Base-by-base conservation (phyloP, 1,140 invertebrate genomes). In the Mycetomoellerius zeteki region DNA sequence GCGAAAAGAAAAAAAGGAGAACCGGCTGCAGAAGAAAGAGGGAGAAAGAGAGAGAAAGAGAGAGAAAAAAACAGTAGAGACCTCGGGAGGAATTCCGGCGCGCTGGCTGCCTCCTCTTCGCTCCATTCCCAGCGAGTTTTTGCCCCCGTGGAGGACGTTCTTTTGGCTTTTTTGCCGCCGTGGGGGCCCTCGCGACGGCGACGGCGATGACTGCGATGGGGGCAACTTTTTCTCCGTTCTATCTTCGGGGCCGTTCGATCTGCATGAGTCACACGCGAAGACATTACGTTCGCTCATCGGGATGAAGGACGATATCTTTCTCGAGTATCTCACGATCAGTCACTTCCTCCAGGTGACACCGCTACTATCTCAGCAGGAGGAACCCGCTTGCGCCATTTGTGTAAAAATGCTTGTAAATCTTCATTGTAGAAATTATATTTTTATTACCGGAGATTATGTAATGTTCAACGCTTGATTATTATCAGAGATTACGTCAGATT, bases 111-210 rank as follows among this genome's bases (percentile, higher is more conserved):
- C 56, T 80, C 77, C 77, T 85, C 82, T 78, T 56, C 10, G 64
- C 78, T 90, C 88, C 90, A 86, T 87, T 71, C 64, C 24, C 72
- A 52, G 58, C 65, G 77, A 77, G 56, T 77, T 87, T 88, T 90
- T 90, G 56, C 58, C 21, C 30, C 19, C 47, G 69, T 58, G 56
- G 80, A 84, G 69, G 69, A 84, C 80, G 67, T 72, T 90, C 85
- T 73, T 47, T 43, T 60, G 47, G 3, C 47, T 90, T 90, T 90
- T 90, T 90, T 88, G 85, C 89, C 84, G 21, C 67, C 81, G 21
- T 80, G 81, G 86, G 82, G 85, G 37, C 75, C 86, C 86, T 71
- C 80, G 76, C 75, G 50, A 88, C 65, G 78, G 21, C 64, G 54
- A 60, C 54, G 73, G 54, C 43, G 58, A 72, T 37, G 75, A 88